Evolutionary conservation across 2,888 invertebrate species (phyloP).

Genomic region (Sinohyriopsis cumingii): DNA sequence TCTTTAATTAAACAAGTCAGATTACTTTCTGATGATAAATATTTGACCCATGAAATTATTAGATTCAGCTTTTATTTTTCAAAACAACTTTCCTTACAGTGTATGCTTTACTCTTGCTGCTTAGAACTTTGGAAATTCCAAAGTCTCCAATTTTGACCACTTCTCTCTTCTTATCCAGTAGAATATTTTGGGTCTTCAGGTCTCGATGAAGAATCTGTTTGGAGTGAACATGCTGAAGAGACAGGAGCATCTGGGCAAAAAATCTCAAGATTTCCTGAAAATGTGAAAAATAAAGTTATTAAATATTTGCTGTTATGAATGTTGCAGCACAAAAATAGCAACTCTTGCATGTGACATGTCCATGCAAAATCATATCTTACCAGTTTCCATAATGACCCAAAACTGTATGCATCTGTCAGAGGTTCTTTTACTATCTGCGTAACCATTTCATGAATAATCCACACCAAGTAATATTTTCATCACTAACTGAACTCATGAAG

Average conservation of each 20-base stretch:
- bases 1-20: too few species aligned
- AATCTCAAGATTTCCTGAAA: constrained; percentile 80
- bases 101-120: constrained; percentile 75
- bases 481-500: too few species aligned
- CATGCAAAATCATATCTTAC: not conserved
- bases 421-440: too few species aligned
- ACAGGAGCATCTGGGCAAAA: constrained; percentile 83
- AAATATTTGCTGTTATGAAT: not conserved
- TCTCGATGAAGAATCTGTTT: constrained; percentile 87
- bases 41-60: too few species aligned
- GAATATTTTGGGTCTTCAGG: constrained; percentile 88
- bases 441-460: too few species aligned
- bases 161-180: constrained; percentile 81
- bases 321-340: not conserved
- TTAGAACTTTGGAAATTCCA: constrained; percentile 85
- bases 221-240: constrained; percentile 85
- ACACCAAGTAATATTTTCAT: too few species aligned
- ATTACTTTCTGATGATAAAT: too few species aligned
- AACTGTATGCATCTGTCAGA: not conserved
- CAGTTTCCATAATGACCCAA: not conserved
- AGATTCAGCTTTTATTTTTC: too few species aligned
- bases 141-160: constrained; percentile 89
- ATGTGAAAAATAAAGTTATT: too few species aligned
- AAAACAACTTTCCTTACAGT: constrained; percentile 65
- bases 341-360: not conserved